A percentile compares a stretch with the other conserved stretches of the same genome.
These are phyloP conservation scores for Hemibagrus guttatus DNA, from an alignment of 2,797 vertebrate genomes.

Conservation along the genomic window DNA sequence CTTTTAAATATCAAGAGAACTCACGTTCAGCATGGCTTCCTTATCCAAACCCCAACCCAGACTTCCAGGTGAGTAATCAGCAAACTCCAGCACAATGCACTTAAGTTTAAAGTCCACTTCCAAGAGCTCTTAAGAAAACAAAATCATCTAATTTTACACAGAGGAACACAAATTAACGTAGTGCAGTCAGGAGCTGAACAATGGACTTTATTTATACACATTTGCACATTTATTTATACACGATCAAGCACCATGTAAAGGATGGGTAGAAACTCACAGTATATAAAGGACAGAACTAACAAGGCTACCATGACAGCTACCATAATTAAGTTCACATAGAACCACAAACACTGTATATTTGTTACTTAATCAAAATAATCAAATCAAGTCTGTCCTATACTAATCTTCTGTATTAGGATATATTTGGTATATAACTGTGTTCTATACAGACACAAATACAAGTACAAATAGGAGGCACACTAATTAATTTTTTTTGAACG, in stretches of 20 bases:
- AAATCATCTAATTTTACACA: background rate
- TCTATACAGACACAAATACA: background rate
- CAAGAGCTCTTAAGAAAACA: background rate
- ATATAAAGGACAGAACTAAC: background rate
- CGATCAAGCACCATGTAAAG: background rate
- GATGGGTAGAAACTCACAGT: background rate
- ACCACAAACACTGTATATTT: background rate
- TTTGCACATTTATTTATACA: background rate
- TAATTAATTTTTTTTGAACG: background rate
- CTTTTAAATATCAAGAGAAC: conserved; percentile 98
- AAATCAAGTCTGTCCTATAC: background rate
- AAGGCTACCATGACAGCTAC: background rate
- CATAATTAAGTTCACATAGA: background rate
- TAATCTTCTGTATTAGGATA: background rate
- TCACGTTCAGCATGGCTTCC: conserved; percentile 95
- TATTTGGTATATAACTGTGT: background rate
- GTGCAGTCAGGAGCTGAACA: background rate
- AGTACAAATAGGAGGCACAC: no score
- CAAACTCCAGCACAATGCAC: background rate
- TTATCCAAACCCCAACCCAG: conserved; percentile 93
- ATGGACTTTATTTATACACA: background rate
- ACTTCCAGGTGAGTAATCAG: conserved; percentile 87
- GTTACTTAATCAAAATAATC: background rate
- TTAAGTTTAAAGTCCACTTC: background rate
- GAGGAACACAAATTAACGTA: background rate